These are phyloP conservation scores for Lepidocolaptes lacrymiger DNA, from an alignment of 2,797 vertebrate species.

Conservation along the genomic window DNA sequence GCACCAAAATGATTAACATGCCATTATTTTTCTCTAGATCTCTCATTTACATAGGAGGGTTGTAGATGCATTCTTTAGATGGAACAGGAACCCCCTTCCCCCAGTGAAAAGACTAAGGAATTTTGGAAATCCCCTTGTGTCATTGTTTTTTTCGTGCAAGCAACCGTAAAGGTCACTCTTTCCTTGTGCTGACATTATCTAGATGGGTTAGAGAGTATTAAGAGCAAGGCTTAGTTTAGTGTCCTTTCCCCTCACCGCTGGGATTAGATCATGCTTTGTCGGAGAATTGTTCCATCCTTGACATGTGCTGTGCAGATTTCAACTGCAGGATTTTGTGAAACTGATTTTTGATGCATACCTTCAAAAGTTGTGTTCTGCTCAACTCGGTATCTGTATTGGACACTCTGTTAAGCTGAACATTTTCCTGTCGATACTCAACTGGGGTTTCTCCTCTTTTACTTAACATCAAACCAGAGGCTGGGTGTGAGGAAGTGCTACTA, in stretches of 20 bases:
- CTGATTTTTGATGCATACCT: neutral
- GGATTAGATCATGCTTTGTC: constrained; percentile 34
- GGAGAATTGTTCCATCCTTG: neutral
- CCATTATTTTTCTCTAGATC: neutral
- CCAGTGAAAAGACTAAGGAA: neutral
- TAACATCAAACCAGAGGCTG: neutral
- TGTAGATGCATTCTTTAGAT: neutral
- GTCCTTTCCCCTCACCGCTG: neutral
- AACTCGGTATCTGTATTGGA: neutral
- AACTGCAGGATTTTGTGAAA: neutral
- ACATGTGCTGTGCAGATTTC: neutral
- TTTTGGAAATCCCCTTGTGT: constrained; percentile 25
- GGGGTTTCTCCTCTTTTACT: neutral
- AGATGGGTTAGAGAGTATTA: constrained; percentile 42
- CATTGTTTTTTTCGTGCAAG: neutral
- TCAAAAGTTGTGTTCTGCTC: neutral
- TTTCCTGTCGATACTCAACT: neutral
- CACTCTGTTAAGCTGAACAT: neutral
- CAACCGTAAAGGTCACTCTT: constrained; percentile 26
- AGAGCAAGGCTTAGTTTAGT: constrained; percentile 50
- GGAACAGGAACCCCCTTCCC: neutral
- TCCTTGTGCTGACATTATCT: constrained; percentile 38
- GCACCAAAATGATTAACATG: neutral
- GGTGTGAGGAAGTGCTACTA: neutral
- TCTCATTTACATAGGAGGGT: neutral